Conservation (phyloP, 2,888 invertebrate species). For the Lamproptera curius region DNA sequence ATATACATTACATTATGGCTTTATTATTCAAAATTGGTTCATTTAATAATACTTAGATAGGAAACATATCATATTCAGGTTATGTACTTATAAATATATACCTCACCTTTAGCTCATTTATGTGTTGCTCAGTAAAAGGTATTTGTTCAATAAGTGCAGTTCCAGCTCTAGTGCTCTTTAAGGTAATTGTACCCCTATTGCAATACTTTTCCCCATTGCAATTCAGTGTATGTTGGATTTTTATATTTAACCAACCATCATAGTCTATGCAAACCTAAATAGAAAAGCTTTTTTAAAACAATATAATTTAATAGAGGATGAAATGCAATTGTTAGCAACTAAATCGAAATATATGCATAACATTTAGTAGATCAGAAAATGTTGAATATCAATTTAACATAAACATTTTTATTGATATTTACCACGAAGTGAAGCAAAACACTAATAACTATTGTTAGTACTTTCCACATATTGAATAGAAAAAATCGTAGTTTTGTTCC, state of each 20-base stretch:
- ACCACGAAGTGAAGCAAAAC: constrained; percentile 5
- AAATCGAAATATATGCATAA: too few relatives aligned
- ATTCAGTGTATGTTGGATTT: constrained; percentile 82
- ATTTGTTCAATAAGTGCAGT: constrained; percentile 81
- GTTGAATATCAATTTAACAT: too few relatives aligned
- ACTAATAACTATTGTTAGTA: not conserved
- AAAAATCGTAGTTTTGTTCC: too few relatives aligned
- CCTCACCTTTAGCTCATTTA: constrained; percentile 78
- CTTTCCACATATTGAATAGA: not conserved
- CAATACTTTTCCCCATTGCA: constrained; percentile 76
- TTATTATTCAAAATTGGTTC: too few relatives aligned
- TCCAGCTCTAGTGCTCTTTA: constrained; percentile 84
- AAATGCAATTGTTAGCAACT: too few relatives aligned
- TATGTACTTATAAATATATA: too few relatives aligned
- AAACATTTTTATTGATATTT: not conserved
- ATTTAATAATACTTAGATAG: too few relatives aligned
- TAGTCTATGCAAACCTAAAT: constrained; percentile 79
- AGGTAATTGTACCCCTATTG: constrained; percentile 83
- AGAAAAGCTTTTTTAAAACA: constrained; percentile 23
- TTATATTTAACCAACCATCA: constrained; percentile 85
- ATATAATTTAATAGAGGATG: too few relatives aligned
- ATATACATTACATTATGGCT: too few relatives aligned
- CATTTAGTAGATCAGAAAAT: too few relatives aligned
- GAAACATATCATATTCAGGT: too few relatives aligned
- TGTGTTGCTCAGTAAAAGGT: constrained; percentile 73